Conservation (phyloP, 2,797 vertebrate species). For the Coranthus polyacanthus region DNA sequence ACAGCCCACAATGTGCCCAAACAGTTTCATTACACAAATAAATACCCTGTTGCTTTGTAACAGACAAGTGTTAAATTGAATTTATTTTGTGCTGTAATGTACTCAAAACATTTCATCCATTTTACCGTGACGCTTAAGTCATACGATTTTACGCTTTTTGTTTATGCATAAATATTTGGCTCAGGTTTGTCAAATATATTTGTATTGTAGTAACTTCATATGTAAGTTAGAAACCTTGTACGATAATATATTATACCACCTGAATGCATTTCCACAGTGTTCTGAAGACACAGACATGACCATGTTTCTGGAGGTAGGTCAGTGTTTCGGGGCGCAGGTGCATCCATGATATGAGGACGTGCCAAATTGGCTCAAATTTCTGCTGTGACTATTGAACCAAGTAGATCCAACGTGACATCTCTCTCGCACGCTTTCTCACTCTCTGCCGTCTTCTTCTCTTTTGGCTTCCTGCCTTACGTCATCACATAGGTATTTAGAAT, state of each 20-base stretch:
- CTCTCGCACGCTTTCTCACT: constrained; percentile 1
- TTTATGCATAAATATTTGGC: constrained; percentile 15
- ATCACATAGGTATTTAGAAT: too few species aligned
- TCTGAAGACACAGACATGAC: constrained; percentile 13
- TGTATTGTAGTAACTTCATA: background rate
- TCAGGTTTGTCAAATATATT: constrained; percentile 3
- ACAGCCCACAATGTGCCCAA: constrained; percentile 18
- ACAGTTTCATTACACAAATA: constrained; percentile 32
- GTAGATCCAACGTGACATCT: constrained; percentile 60
- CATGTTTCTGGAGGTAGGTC: constrained; percentile 32
- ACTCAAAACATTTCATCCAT: too few species aligned
- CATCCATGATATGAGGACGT: constrained; percentile 32
- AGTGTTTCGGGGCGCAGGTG: constrained; percentile 61
- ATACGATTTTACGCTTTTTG: background rate
- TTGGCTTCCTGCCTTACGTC: too few species aligned
- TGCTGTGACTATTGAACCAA: constrained; percentile 61
- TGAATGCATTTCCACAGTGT: background rate
- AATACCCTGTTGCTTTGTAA: constrained; percentile 18
- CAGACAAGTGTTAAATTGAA: background rate
- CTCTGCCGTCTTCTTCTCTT: background rate
- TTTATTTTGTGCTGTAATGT: background rate
- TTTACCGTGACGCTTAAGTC: too few species aligned
- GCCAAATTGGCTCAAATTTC: constrained; percentile 55
- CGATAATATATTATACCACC: background rate
- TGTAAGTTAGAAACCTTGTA: too few species aligned